phyloP scores from a whole-genome alignment of 2,888 invertebrate species.

The Orthonychiurus folsomi region DNA sequence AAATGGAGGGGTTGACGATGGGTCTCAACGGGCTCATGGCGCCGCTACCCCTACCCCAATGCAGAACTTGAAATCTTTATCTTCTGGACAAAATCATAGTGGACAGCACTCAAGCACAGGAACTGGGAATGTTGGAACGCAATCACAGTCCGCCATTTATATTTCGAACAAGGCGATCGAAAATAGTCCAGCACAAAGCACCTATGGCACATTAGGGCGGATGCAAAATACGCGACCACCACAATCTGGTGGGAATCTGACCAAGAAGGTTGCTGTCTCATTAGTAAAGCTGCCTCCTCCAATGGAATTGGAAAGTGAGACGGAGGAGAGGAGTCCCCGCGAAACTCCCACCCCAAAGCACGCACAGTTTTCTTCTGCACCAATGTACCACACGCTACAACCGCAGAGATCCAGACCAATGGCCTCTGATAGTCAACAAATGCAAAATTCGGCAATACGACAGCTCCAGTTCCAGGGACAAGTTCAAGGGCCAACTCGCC shows the following conservation, averaged over 20 bases:
- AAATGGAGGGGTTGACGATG: slow-evolving; percentile 9
- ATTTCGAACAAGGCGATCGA: not conserved
- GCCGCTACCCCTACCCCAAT: not conserved
- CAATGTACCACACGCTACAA: slow-evolving; percentile 37
- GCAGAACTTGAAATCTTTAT: no score
- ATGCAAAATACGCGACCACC: not conserved
- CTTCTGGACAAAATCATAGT: not conserved
- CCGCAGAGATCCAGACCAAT: slow-evolving; percentile 35
- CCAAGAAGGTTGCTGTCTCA: slow-evolving; percentile 60
- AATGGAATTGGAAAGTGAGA: slow-evolving; percentile 48
- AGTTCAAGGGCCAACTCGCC: slow-evolving; percentile 30
- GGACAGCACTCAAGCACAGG: not conserved
- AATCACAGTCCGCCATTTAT: not conserved
- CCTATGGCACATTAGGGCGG: slow-evolving; percentile 8
- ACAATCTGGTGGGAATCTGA: slow-evolving; percentile 46
- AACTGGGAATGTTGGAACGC: not conserved
- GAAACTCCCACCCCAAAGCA: slow-evolving; percentile 52
- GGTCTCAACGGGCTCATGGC: not conserved
- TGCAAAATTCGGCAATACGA: slow-evolving; percentile 26
- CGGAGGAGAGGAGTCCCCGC: slow-evolving; percentile 43
- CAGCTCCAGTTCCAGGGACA: slow-evolving; percentile 35
- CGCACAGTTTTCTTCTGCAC: slow-evolving; percentile 22
- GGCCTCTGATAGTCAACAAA: slow-evolving; percentile 35
- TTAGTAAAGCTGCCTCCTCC: slow-evolving; percentile 74
- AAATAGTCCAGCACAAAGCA: not conserved